Conservation (phyloP, 2,888 invertebrate species). For the Tetragnatha montana region DNA sequence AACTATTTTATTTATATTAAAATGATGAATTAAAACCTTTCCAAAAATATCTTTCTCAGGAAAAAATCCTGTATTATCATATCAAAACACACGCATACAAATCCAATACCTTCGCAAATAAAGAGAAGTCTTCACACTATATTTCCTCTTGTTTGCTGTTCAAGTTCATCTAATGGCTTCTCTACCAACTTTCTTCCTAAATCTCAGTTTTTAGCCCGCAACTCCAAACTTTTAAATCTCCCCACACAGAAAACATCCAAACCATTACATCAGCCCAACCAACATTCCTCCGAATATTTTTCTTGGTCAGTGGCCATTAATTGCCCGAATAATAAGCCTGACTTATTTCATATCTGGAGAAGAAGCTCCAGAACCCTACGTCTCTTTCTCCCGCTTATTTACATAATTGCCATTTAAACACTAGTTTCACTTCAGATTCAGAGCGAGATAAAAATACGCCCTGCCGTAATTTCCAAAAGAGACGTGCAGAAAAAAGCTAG, state of each 20-base stretch:
- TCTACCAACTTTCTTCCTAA: background rate
- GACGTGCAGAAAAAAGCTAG: slow-evolving; percentile 15
- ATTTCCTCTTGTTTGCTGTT: background rate
- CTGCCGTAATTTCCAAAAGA: background rate
- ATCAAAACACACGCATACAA: no score
- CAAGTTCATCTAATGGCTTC: background rate
- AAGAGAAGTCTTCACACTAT: no score
- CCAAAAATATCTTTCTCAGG: no score
- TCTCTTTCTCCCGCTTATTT: slow-evolving; percentile 31
- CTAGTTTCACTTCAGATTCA: slow-evolving; percentile 24
- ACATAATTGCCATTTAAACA: slow-evolving; percentile 55
- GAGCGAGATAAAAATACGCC: slow-evolving; percentile 37
- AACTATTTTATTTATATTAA: no score
- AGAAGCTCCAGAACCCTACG: slow-evolving; percentile 12
- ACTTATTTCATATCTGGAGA: slow-evolving; percentile 19
- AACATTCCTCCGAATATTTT: slow-evolving; percentile 5
- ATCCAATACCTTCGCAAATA: no score
- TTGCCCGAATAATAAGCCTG: slow-evolving; percentile 16
- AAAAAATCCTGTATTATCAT: no score
- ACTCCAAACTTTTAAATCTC: background rate
- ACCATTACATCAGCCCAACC: background rate
- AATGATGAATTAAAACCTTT: no score
- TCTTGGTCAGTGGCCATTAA: slow-evolving; percentile 11
- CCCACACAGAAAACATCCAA: background rate
- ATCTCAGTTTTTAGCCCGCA: background rate